Evolutionary conservation across 2,888 invertebrate species (phyloP).

Genomic region (Drosophila rubida): DNA sequence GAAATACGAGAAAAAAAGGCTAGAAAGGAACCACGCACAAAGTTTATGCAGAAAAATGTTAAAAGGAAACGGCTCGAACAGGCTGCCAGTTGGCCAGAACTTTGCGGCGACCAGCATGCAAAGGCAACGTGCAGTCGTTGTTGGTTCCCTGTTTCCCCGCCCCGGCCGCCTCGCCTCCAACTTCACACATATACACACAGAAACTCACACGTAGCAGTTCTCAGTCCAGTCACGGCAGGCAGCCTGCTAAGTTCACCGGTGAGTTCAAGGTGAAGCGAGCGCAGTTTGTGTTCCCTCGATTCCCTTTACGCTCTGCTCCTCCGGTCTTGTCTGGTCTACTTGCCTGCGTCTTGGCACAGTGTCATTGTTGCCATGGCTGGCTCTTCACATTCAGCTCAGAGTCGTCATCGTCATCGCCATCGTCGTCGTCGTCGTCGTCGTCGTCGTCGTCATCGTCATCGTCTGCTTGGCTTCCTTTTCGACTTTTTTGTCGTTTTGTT

Average conservation of each 20-base stretch:
- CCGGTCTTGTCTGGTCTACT: conserved; percentile 17
- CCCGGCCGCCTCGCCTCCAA: conserved; percentile 32
- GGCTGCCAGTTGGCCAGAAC: conserved; percentile 49
- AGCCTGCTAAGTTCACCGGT: conserved; percentile 69
- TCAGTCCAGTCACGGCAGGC: conserved; percentile 49
- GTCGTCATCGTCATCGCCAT: conserved; percentile 38
- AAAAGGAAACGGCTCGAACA: conserved; percentile 55
- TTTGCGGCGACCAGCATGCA: conserved; percentile 8
- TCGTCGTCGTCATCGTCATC: conserved; percentile 33
- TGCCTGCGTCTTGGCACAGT: conserved; percentile 45
- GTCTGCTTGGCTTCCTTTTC: conserved; percentile 56
- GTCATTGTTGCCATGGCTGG: conserved; percentile 48
- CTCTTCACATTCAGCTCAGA: conserved; percentile 16
- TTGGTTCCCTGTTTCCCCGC: conserved; percentile 37
- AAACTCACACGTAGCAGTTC: conserved; percentile 10
- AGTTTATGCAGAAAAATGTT: conserved; percentile 56
- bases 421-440: no score
- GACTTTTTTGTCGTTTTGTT: background rate
- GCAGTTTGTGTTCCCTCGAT: conserved; percentile 28
- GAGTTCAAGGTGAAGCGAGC: conserved; percentile 79
- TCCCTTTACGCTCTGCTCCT: conserved; percentile 9
- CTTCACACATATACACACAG: conserved; percentile 8
- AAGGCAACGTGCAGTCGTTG: conserved; percentile 31
- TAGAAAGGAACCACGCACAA: conserved; percentile 68
- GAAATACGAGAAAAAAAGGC: conserved; percentile 6